Conservation (phyloP, 2,797 vertebrate species). For the Peromyscus aztecus region DNA sequence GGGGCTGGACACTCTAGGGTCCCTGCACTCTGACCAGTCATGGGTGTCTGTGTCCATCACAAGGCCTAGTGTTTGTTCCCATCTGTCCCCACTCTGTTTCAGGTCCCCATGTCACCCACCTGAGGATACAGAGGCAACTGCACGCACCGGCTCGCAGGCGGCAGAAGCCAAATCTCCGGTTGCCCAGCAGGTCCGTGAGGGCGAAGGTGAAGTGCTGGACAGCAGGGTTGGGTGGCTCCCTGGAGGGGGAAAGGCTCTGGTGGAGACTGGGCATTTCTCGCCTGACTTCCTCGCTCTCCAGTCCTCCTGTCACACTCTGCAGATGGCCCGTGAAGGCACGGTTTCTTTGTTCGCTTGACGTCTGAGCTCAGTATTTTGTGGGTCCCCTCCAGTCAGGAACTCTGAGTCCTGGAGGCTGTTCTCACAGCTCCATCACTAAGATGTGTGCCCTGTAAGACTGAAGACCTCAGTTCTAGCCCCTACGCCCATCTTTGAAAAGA, state of each 20-base stretch:
- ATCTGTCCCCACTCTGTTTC: not conserved
- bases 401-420: too few species aligned
- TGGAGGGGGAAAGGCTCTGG: not conserved
- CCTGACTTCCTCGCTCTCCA: not conserved
- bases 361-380: not conserved
- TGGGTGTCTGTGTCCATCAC: not conserved
- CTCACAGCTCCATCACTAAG: not conserved
- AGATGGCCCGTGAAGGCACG: not conserved
- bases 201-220: conserved; percentile 95
- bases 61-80: not conserved
- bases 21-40: not conserved
- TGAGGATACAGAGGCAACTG: conserved; percentile 94
- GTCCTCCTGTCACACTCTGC: not conserved
- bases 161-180: conserved; percentile 95
- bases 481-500: not conserved
- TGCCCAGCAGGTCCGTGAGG: conserved; percentile 93
- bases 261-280: not conserved
- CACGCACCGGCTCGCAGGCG: conserved; percentile 90
- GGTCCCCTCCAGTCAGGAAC: not conserved
- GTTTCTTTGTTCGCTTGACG: not conserved
- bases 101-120: conserved; percentile 83
- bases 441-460: not conserved
- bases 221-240: conserved; percentile 75
- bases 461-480: not conserved
- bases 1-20: too few species aligned